These are phyloP conservation scores for Ectropis crepuscularia DNA, from an alignment of 2,888 invertebrate species.

Conservation along the genomic window DNA sequence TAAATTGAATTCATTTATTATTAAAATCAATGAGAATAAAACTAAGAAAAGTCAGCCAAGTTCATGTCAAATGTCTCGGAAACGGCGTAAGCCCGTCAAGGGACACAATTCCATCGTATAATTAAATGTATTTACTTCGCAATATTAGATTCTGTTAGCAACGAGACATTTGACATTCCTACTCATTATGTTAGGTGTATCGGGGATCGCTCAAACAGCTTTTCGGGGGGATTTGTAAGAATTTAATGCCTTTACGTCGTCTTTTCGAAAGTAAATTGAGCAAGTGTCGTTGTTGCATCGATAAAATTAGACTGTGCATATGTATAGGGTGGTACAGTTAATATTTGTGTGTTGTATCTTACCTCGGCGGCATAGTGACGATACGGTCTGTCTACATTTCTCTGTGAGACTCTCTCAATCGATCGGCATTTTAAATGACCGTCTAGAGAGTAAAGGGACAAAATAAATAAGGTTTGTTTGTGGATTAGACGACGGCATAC, in stretches of 20 bases:
- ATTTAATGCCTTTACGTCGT: constrained; percentile 29
- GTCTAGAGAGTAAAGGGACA: constrained; percentile 88
- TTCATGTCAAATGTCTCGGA: constrained; percentile 41
- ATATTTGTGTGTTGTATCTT: constrained; percentile 76
- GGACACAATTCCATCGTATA: background rate
- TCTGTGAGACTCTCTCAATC: constrained; percentile 84
- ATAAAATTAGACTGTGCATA: constrained; percentile 19
- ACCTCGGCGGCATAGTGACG: constrained; percentile 81
- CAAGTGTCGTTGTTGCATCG: constrained; percentile 12
- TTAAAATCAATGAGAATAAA: background rate
- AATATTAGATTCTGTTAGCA: background rate
- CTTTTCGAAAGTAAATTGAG: constrained; percentile 26
- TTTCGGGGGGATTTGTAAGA: constrained; percentile 30
- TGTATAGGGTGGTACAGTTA: constrained; percentile 62
- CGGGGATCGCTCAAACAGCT: constrained; percentile 33
- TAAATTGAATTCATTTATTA: background rate
- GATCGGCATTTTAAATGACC: constrained; percentile 87
- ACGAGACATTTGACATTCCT: constrained; percentile 49
- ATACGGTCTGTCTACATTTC: constrained; percentile 84
- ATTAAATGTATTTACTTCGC: background rate
- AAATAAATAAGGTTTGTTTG: constrained; percentile 85
- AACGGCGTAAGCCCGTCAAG: background rate
- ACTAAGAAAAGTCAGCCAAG: constrained; percentile 51
- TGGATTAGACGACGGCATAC: constrained; percentile 77
- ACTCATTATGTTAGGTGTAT: constrained; percentile 43